Percentiles rank a stretch among this genome's conserved stretches.
These are phyloP conservation scores for Caenorhabditis wallacei DNA, from an alignment of 2,888 invertebrate species.

Conservation along the genomic window DNA sequence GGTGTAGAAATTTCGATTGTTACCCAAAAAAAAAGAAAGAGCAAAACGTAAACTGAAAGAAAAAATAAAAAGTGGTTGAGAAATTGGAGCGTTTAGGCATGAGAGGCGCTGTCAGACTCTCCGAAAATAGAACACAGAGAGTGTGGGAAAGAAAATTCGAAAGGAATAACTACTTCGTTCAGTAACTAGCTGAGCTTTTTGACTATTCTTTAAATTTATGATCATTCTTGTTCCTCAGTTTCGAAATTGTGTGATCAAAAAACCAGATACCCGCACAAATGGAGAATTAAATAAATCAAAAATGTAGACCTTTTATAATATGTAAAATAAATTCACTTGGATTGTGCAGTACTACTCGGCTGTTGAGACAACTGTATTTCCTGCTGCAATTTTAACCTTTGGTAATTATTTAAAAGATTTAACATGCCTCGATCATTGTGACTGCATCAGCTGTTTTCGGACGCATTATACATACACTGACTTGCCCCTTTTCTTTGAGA, in stretches of 20 bases:
- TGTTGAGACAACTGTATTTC: constrained; percentile 48
- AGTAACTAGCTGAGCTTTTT: no score
- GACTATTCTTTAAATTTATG: no score
- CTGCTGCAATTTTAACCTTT: neutral
- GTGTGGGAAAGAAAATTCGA: neutral
- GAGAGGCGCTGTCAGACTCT: neutral
- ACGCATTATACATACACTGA: constrained; percentile 22
- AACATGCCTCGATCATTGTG: constrained; percentile 29
- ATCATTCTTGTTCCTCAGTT: no score
- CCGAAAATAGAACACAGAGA: neutral
- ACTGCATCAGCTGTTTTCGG: constrained; percentile 46
- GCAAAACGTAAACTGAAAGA: neutral
- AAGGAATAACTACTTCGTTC: no score
- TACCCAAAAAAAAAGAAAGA: constrained; percentile 1
- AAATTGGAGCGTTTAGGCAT: constrained; percentile 7
- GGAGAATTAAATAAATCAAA: no score
- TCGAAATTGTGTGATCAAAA: no score
- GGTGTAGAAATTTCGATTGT: no score
- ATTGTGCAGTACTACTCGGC: constrained; percentile 27
- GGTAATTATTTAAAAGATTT: neutral
- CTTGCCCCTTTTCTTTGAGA: constrained; percentile 46
- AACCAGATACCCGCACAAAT: no score
- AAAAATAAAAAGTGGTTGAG: neutral
- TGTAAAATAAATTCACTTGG: neutral
- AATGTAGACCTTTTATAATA: no score